Evolutionary conservation across 2,797 vertebrate genomes (phyloP), one percentile per base, ranked within the genome.

Genomic region (Botia almorhae): DNA sequence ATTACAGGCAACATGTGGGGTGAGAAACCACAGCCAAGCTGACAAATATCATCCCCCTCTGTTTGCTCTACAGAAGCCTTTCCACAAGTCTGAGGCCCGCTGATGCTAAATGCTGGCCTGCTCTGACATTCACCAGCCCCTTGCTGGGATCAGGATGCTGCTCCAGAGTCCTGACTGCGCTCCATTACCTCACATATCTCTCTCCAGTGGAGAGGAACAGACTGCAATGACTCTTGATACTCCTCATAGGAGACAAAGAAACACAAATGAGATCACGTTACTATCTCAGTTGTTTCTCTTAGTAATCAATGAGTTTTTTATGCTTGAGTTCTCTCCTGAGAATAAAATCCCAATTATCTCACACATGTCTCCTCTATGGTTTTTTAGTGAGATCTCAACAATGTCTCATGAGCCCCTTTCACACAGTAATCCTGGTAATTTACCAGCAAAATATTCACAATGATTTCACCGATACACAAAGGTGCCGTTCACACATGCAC

Each of bases 141-240:
- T 79, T 26, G 17, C 75, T 53, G 78, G 65, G 82, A 81, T 78
- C 78, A 82, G 81, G 86, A 79, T 81, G 63, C 78, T 23, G 46
- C 82, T 74, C 82, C 63, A 75, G 43, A 60, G 60, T 74, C 68
- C 82, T 80, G 43, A 81, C 71, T 71, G 81, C 68, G 78, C 78
- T 81, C 84, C 86, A 87, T 87, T 85, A 82, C 81, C 81, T 81
- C 79, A 81, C 74, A 82, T 79, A 85, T 87, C 46, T 84, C 84
- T 80, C 82, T 79, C 84, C 78, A 82, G 80, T 79, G 46, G 85
- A 74, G 80, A 80, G 77, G 17, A 73, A 53, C 70, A 75, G 29
- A 53, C 76, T 16, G 36, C 43, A 69, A 67, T n/a, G 72, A 77
- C 51, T 82, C 69, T 16, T 78, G 58, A 70, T 70, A 29, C 50